A percentile compares a stretch with the other conserved stretches of the same genome.
These are phyloP conservation scores for Sacculina carcini DNA, from an alignment of 2,888 invertebrate genomes.

Conservation along the genomic window DNA sequence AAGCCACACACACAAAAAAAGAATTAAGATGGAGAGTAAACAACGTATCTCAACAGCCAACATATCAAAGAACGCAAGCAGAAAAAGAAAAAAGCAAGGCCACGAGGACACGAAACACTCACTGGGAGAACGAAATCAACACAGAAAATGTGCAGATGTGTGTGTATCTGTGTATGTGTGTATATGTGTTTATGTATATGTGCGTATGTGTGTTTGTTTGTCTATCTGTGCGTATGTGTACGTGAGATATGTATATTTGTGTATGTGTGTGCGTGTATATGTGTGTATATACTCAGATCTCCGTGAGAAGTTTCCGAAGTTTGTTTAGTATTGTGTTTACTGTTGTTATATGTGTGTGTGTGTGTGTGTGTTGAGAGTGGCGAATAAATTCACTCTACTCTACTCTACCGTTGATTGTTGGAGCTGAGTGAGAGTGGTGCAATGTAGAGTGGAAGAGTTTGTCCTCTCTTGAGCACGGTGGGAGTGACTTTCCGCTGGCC, in stretches of 20 bases:
- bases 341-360: no score
- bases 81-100: not conserved
- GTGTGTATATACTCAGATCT: not conserved
- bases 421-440: constrained; percentile 25
- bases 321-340: no score
- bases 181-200: not conserved
- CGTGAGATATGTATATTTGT: no score
- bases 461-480: constrained; percentile 27
- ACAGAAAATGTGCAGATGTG: not conserved
- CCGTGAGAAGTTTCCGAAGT: no score
- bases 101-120: not conserved
- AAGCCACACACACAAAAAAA: no score
- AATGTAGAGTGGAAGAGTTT: constrained; percentile 45
- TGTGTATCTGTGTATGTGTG: not conserved
- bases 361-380: no score
- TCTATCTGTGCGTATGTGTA: not conserved
- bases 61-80: no score
- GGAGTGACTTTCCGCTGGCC: constrained; percentile 49
- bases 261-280: not conserved
- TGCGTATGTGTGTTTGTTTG: not conserved
- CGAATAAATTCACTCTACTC: no score
- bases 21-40: no score
- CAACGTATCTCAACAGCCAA: no score
- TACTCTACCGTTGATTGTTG: not conserved
- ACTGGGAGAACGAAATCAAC: not conserved